Conservation (phyloP, 1,140 invertebrate genomes). For the Ceratitis capitata region DNA sequence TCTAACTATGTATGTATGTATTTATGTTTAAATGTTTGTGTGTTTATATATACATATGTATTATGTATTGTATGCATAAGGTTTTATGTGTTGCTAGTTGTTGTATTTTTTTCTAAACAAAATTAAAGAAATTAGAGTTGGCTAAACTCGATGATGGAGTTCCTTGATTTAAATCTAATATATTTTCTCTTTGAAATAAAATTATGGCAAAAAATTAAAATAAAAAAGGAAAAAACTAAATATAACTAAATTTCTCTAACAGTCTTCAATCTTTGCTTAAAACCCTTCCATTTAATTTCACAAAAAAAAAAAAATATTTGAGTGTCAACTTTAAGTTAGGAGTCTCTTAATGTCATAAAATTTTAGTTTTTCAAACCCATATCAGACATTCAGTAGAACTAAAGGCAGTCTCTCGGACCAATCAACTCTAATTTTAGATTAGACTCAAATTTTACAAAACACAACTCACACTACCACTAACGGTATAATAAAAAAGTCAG, state of each 20-base stretch:
- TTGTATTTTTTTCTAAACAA: not conserved
- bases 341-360: too few species aligned
- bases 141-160: not conserved
- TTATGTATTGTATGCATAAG: too few species aligned
- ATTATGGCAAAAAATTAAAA: not conserved
- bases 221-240: not conserved
- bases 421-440: not conserved
- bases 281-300: not conserved
- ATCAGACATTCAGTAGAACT: too few species aligned
- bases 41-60: slow-evolving; percentile 39
- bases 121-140: not conserved
- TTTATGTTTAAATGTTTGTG: slow-evolving; percentile 34
- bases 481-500: not conserved
- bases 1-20: slow-evolving; percentile 40
- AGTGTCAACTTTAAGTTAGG: too few species aligned
- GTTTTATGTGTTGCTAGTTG: slow-evolving; percentile 37
- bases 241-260: not conserved
- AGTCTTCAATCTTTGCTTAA: not conserved
- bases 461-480: not conserved
- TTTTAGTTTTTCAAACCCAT: too few species aligned
- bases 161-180: too few species aligned
- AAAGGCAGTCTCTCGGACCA: too few species aligned
- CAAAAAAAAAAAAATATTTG: too few species aligned
- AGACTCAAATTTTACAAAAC: not conserved
- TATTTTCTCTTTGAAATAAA: too few species aligned